A percentile compares a stretch with the other conserved stretches of the same genome.
phyloP scores from a whole-genome alignment of 1,140 invertebrate species.

The Apolygus lucorum region DNA sequence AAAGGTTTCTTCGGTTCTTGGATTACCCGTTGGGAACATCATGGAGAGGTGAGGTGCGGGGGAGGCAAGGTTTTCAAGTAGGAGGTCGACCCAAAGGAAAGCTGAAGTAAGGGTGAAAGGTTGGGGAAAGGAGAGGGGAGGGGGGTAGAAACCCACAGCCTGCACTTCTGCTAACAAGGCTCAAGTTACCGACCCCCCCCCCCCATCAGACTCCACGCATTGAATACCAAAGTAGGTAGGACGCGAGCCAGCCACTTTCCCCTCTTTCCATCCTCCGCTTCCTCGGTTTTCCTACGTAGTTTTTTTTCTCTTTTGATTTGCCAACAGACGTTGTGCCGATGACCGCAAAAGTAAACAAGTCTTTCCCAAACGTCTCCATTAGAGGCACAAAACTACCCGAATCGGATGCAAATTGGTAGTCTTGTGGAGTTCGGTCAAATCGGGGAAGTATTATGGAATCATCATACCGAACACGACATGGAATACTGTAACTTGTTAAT shows the following conservation, averaged over 20 bases:
- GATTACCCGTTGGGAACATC: not conserved
- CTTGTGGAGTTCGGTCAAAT: too few species aligned
- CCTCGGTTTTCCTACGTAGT: not conserved
- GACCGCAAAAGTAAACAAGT: too few species aligned
- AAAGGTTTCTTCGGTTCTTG: slow-evolving; percentile 14
- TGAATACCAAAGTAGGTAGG: slow-evolving; percentile 7
- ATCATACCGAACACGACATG: too few species aligned
- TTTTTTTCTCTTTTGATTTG: not conserved
- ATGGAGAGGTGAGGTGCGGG: not conserved
- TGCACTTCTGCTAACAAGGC: slow-evolving; percentile 12
- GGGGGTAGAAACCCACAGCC: slow-evolving; percentile 1
- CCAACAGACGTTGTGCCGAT: too few species aligned
- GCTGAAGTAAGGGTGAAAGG: not conserved
- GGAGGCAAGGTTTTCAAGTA: not conserved
- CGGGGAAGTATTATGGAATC: too few species aligned
- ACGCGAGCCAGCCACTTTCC: slow-evolving; percentile 10
- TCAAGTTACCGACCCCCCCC: slow-evolving; percentile 1
- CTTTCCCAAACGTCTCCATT: too few species aligned
- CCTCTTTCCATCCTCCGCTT: not conserved
- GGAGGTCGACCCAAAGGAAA: slow-evolving; percentile 1
- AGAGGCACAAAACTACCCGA: too few species aligned
- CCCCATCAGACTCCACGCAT: too few species aligned
- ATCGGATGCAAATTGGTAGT: too few species aligned
- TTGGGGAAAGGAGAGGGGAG: not conserved
- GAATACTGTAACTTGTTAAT: too few species aligned